Conservation (phyloP, 1,140 invertebrate genomes). For the Gonioctena quinquepunctata region DNA sequence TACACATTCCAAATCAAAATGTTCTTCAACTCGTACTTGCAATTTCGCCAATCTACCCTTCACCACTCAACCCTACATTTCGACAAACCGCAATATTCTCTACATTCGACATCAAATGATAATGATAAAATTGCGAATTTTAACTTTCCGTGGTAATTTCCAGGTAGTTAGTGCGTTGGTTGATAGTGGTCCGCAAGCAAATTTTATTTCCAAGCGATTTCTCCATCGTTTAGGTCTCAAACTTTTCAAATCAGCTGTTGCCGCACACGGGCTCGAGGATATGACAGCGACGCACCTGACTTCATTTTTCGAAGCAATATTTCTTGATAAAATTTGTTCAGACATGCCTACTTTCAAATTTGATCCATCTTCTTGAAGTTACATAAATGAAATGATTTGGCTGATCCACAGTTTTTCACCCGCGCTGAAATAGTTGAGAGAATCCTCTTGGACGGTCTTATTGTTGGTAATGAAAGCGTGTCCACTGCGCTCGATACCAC, state of each 20-base stretch:
- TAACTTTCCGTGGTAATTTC: background rate
- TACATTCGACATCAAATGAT: background rate
- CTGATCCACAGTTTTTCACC: background rate
- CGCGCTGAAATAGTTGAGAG: background rate
- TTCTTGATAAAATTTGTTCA: slow-evolving; percentile 1
- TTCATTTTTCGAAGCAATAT: no score
- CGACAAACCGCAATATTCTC: background rate
- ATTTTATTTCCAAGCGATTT: background rate
- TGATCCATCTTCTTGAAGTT: background rate
- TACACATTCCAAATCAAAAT: background rate
- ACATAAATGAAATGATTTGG: background rate
- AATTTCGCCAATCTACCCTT: background rate
- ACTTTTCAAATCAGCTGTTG: no score
- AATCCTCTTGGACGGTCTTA: background rate
- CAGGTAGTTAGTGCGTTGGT: background rate
- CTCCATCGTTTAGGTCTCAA: background rate
- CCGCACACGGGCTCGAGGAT: background rate
- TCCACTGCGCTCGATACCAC: no score
- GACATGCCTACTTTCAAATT: background rate
- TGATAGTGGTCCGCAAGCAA: background rate
- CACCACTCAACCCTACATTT: slow-evolving; percentile 1
- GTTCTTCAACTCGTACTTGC: background rate
- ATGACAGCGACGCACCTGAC: no score
- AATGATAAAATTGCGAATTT: background rate
- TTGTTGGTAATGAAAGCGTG: background rate